Conservation (phyloP, 2,888 invertebrate species). For the Athalia rosae region DNA sequence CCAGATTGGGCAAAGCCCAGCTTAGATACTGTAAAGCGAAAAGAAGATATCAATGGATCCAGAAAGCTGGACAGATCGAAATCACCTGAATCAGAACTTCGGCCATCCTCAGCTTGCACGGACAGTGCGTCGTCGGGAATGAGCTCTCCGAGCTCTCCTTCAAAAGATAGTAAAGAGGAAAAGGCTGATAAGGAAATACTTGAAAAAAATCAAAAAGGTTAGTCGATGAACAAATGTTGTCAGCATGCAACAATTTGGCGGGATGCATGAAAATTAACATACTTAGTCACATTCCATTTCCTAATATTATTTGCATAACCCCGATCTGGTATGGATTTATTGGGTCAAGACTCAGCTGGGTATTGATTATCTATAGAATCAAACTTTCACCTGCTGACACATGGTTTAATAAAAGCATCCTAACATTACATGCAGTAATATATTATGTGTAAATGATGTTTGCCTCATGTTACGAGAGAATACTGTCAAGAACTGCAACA, state of each 20-base stretch:
- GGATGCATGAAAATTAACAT: slow-evolving; percentile 36
- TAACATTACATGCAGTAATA: no score
- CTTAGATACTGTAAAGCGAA: slow-evolving; percentile 60
- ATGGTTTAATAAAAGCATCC: no score
- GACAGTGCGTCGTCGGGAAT: slow-evolving; percentile 69
- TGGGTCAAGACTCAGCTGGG: no score
- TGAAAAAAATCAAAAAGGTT: slow-evolving; percentile 69
- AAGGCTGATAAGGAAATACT: slow-evolving; percentile 69
- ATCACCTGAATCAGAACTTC: slow-evolving; percentile 66
- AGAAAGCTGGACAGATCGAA: slow-evolving; percentile 59
- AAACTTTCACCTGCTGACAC: no score
- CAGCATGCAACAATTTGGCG: slow-evolving; percentile 1
- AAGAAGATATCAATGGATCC: slow-evolving; percentile 57
- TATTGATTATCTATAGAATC: no score
- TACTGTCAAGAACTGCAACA: no score
- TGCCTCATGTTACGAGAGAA: no score
- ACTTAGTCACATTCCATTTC: slow-evolving; percentile 8
- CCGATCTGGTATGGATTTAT: slow-evolving; percentile 12
- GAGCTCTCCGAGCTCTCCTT: slow-evolving; percentile 70
- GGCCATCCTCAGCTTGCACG: slow-evolving; percentile 65
- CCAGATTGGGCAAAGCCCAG: slow-evolving; percentile 69
- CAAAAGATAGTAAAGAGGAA: slow-evolving; percentile 70
- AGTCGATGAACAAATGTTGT: slow-evolving; percentile 47
- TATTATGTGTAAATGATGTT: no score
- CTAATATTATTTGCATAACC: neutral